phyloP scores from a whole-genome alignment of 2,888 invertebrate species.

The Agrotis exclamationis region DNA sequence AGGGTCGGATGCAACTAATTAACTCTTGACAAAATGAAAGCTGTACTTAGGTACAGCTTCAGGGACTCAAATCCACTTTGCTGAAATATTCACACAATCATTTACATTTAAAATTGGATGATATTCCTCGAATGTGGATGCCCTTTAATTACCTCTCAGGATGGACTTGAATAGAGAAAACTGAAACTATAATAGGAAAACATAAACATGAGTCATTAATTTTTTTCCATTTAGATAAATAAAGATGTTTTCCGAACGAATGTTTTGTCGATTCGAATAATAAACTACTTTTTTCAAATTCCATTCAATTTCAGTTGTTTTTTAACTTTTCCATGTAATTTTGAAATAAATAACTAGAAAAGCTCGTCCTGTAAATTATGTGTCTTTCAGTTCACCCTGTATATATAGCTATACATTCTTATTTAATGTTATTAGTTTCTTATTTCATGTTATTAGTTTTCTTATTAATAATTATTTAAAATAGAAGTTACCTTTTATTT shows the following conservation, averaged over 20 bases:
- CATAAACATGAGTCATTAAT: no score
- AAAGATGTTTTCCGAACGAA: not conserved
- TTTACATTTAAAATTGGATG: slow-evolving; percentile 20
- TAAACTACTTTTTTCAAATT: not conserved
- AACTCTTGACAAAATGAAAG: slow-evolving; percentile 51
- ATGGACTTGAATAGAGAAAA: not conserved
- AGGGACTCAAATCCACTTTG: slow-evolving; percentile 34
- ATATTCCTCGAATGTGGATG: slow-evolving; percentile 4
- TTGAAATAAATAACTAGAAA: slow-evolving; percentile 22
- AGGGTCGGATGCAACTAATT: slow-evolving; percentile 57
- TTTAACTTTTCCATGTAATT: not conserved
- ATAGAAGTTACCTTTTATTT: no score
- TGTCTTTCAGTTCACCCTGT: slow-evolving; percentile 18
- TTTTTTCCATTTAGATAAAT: not conserved
- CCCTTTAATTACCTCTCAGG: not conserved
- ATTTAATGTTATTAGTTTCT: slow-evolving; percentile 18
- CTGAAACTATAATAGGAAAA: not conserved
- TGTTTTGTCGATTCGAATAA: not conserved
- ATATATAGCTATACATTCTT: slow-evolving; percentile 28
- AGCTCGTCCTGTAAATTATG: slow-evolving; percentile 31
- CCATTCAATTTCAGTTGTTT: not conserved
- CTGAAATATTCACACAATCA: slow-evolving; percentile 28
- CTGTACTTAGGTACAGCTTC: slow-evolving; percentile 59
- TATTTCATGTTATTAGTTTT: no score
- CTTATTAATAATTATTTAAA: no score